Evolutionary conservation across 2,888 invertebrate genomes (phyloP), one percentile per base, ranked within the genome.

Genomic region (Calameuta filiformis): DNA sequence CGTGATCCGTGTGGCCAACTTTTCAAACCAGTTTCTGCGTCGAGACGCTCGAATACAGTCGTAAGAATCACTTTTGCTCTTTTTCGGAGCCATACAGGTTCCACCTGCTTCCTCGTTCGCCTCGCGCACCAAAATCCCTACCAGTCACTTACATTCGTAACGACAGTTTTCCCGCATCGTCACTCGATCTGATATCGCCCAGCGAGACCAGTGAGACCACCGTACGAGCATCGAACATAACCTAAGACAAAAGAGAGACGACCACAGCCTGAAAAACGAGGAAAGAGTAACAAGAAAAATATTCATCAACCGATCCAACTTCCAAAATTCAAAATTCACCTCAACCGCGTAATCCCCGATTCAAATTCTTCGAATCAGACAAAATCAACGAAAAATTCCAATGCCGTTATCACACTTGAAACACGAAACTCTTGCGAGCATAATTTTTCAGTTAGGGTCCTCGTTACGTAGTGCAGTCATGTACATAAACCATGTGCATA

Each of bases 1-100:
- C 79, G 76, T 73, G 76, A 73, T 76, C 68, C 76, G 76, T 68
- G 78, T 79, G 79, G 79, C 79, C 79, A 79, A 79, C 79, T 79
- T 79, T 79, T 79, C 37, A 79, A 79, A 79, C 79, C 79, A 73
- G 79, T 79, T 79, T 76, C 73, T 74, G 30, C 76, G 56, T 69
- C 76, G 74, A 69, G 71, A 37, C 76, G 76, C 71, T 76, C 76
- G 79, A 76, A 79, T 74, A 73, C 73, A 73, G 76, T 33, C 69
- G 35, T 77, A 68, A 73, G 76, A 77, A 73, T 75, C 76, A 73
- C 76, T 78, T 76, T 76, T 79, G 79, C 79, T 79, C 79, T 76
- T 79, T 79, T 79, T 79, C 35, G 33, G 74, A 30, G 74, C 33
- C 11, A 3, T 12, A 34, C 71, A 33, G 31, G 74, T 74, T 74